These are phyloP conservation scores for Andrena cerasifolii DNA, from an alignment of 1,140 invertebrate species.

Conservation along the genomic window DNA sequence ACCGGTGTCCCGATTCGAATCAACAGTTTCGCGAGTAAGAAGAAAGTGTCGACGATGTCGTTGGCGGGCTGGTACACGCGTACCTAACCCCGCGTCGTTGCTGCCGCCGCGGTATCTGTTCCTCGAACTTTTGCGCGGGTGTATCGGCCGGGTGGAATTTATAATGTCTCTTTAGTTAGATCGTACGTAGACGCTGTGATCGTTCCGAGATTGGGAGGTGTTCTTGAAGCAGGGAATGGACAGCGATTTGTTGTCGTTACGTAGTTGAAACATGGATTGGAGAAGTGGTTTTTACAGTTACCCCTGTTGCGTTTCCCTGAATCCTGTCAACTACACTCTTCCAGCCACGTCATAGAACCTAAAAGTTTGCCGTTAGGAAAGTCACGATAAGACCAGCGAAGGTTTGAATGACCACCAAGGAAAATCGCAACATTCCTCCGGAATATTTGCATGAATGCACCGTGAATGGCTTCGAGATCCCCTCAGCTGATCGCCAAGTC, in stretches of 20 bases:
- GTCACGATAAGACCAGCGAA: no score
- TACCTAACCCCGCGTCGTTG: background rate
- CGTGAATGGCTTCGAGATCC: no score
- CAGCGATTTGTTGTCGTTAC: conserved; percentile 22
- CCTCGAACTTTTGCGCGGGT: conserved; percentile 7
- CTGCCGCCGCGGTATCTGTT: conserved; percentile 1
- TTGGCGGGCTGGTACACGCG: conserved; percentile 18
- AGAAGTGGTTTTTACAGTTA: no score
- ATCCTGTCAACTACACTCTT: no score
- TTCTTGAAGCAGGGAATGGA: background rate
- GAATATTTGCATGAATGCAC: no score
- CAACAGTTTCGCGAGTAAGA: conserved; percentile 28
- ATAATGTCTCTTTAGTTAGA: conserved; percentile 15
- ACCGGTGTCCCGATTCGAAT: conserved; percentile 26
- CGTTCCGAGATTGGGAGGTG: background rate
- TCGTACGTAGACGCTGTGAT: conserved; percentile 35
- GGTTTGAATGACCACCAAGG: no score
- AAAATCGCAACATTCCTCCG: no score
- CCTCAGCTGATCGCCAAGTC: no score
- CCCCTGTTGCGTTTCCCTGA: no score
- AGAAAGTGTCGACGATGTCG: conserved; percentile 54
- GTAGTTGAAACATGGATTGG: background rate
- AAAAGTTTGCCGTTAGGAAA: no score
- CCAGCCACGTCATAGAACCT: no score
- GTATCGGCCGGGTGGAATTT: no score